Conservation (phyloP, 2,113 vertebrate species). For the Bufo gargarizans region DNA sequence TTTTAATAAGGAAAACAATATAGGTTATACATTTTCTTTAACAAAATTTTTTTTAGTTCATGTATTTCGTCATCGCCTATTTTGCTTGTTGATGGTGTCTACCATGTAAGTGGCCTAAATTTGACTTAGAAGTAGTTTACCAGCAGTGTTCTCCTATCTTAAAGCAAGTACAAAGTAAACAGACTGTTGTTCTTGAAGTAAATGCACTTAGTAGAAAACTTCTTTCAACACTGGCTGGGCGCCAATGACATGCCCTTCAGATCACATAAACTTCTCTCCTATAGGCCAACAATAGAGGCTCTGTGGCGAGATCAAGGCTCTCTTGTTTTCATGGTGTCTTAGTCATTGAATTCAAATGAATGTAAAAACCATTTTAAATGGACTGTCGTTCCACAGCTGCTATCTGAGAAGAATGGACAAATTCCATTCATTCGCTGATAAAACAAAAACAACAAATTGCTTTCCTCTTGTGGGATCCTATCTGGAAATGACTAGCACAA, state of each 20-base stretch:
- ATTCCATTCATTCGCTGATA: not conserved
- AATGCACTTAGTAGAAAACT: not conserved
- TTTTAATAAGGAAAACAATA: too few species aligned
- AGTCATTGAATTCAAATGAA: not conserved
- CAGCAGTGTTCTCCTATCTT: not conserved
- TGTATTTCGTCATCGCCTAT: not conserved
- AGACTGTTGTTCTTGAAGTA: not conserved
- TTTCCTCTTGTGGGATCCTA: not conserved
- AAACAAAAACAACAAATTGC: slow-evolving; percentile 17
- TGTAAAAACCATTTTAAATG: not conserved
- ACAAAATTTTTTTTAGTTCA: too few species aligned
- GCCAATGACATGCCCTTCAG: not conserved
- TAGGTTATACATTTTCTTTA: too few species aligned
- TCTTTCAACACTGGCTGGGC: slow-evolving; percentile 29
- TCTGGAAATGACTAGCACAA: not conserved
- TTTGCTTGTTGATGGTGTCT: not conserved
- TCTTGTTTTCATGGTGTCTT: slow-evolving; percentile 8
- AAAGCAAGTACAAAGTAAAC: not conserved
- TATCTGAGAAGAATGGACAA: slow-evolving; percentile 36
- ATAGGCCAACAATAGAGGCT: slow-evolving; percentile 27
- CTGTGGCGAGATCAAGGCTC: slow-evolving; percentile 32
- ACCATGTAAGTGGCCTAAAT: not conserved
- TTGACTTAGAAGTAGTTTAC: not conserved
- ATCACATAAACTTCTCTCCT: not conserved
- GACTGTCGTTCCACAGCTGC: slow-evolving; percentile 4